phyloP scores from a whole-genome alignment of 1,140 invertebrate species.

The Zelostemma sp. region DNA sequence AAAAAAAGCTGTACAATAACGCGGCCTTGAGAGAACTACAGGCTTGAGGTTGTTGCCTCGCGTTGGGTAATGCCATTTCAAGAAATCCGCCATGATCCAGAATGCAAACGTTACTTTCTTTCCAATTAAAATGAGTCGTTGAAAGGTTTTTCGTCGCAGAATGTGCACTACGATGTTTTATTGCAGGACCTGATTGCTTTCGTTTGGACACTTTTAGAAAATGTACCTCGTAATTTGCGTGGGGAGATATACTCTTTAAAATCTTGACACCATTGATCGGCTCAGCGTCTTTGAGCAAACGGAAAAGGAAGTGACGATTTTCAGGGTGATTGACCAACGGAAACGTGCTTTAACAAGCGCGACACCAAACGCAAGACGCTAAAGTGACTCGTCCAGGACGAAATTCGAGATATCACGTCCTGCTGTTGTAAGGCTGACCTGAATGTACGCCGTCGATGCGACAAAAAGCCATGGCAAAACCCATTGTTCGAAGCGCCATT shows the following conservation, averaged over 20 bases:
- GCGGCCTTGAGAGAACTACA: constrained; percentile 56
- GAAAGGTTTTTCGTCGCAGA: not conserved
- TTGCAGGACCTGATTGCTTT: not conserved
- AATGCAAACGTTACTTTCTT: constrained; percentile 40
- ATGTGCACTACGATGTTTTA: no score
- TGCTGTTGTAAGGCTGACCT: constrained; percentile 40
- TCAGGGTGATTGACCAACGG: constrained; percentile 54
- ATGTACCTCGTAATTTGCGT: not conserved
- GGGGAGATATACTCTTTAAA: not conserved
- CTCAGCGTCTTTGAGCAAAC: constrained; percentile 26
- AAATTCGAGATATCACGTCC: constrained; percentile 54
- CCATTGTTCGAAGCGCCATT: constrained; percentile 35
- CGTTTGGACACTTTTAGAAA: not conserved
- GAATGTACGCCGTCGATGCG: constrained; percentile 24
- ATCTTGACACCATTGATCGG: constrained; percentile 10
- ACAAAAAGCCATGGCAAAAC: constrained; percentile 22
- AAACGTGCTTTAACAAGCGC: constrained; percentile 60
- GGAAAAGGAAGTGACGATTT: constrained; percentile 61
- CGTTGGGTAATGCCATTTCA: constrained; percentile 27
- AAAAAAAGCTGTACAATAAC: constrained; percentile 58
- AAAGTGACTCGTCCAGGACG: constrained; percentile 38
- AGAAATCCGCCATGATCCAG: constrained; percentile 39
- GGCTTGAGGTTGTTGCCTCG: constrained; percentile 54
- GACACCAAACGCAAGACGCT: constrained; percentile 21
- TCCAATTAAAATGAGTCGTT: no score